These are phyloP conservation scores for Helogale parvula DNA, from an alignment of 2,113 vertebrate genomes.

Conservation along the genomic window DNA sequence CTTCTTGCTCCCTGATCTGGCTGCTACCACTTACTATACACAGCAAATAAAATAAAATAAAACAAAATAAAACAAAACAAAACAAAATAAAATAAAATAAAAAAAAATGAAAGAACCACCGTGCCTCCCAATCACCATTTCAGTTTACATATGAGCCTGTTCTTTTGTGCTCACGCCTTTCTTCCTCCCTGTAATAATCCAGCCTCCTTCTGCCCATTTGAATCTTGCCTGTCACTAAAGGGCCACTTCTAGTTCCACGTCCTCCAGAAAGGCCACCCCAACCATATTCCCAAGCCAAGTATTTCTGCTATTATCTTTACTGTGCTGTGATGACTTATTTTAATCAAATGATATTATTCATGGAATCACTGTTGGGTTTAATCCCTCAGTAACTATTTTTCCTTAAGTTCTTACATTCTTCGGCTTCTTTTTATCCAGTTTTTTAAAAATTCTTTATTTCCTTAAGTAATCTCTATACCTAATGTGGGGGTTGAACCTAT, in stretches of 20 bases:
- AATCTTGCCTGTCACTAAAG: not conserved
- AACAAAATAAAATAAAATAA: not conserved
- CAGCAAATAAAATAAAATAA: not conserved
- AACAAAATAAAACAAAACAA: not conserved
- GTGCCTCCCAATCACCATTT: not conserved
- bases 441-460: not conserved
- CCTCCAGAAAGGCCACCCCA: not conserved
- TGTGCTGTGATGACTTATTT: not conserved
- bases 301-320: not conserved
- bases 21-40: not conserved
- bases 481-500: not conserved
- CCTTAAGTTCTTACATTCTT: not conserved
- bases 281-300: not conserved
- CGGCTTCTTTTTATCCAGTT: not conserved
- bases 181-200: not conserved
- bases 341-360: not conserved
- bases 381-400: not conserved
- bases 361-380: not conserved
- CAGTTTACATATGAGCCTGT: not conserved
- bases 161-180: not conserved
- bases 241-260: not conserved
- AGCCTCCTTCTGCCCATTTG: not conserved
- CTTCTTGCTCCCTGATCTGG: not conserved
- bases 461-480: not conserved
- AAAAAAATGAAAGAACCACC: not conserved